These are phyloP conservation scores for Cataglyphis altisquamis DNA, from an alignment of 2,888 invertebrate genomes.

Conservation along the genomic window DNA sequence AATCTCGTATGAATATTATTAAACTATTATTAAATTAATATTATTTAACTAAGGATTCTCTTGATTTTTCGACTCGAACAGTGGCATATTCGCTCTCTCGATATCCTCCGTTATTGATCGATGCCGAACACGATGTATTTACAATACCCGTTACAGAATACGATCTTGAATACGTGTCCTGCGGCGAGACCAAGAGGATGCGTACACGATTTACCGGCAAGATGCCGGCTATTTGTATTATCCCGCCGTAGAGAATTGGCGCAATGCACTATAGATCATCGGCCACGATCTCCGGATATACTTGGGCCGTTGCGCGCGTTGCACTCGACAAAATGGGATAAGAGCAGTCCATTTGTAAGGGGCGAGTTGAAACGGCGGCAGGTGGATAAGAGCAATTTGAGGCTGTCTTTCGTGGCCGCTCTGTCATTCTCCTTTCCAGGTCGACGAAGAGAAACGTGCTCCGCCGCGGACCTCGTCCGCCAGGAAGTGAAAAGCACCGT, in stretches of 20 bases:
- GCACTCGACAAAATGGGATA: slow-evolving; percentile 76
- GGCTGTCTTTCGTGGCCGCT: slow-evolving; percentile 52
- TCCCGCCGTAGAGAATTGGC: slow-evolving; percentile 25
- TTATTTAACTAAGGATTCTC: background rate
- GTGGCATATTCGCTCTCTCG: background rate
- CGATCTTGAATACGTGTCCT: slow-evolving; percentile 3
- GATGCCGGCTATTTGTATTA: slow-evolving; percentile 46
- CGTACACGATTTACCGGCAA: slow-evolving; percentile 43
- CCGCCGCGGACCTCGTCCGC: slow-evolving; percentile 39
- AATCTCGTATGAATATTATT: background rate
- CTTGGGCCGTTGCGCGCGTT: slow-evolving; percentile 38
- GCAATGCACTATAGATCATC: slow-evolving; percentile 49
- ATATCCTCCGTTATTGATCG: background rate
- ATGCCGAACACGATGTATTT: background rate
- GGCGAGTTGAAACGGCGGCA: slow-evolving; percentile 54
- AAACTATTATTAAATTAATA: background rate
- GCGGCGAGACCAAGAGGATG: slow-evolving; percentile 5
- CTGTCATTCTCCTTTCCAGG: slow-evolving; percentile 53
- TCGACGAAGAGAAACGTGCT: slow-evolving; percentile 58
- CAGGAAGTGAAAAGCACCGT: slow-evolving; percentile 53
- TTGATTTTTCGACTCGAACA: background rate
- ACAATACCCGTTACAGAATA: background rate
- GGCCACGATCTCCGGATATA: slow-evolving; percentile 59
- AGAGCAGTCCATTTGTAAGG: slow-evolving; percentile 70
- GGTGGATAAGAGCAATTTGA: slow-evolving; percentile 67